Base-by-base conservation (phyloP, 2,113 vertebrate genomes). In the Recurvirostra avosetta region DNA sequence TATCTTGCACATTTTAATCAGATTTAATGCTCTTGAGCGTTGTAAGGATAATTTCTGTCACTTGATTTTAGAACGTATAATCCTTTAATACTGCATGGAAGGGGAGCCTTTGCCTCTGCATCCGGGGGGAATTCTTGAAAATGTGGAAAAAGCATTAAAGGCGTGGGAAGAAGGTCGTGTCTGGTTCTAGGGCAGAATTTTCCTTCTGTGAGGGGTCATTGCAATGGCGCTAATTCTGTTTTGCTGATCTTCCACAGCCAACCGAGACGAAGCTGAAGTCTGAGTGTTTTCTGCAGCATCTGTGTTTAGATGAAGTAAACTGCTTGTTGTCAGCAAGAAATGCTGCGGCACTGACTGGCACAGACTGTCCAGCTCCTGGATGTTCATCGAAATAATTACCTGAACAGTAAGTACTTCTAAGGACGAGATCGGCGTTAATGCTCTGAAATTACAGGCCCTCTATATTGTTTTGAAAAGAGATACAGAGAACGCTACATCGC, bases 231-330 rank as follows among this genome's bases (percentile, higher is more conserved):
- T 55, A 47, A 25, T 40, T 68, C n/a, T 53, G 56, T 49, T 71
- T 38, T 4, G 1, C 15, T 77, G 65, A 27, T 62, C 59, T 73
- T 49, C 70, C 4, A 26, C 1, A 1, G 56, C 30, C 70, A 83
- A 8, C 34, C 1, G 3, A 36, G 38, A 92, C 93, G 92, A 91
- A 86, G 41, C 79, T 97, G 92, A 97, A 55, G 62, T 10, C 61
- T 25, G 96, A 74, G 9, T 96, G 95, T 2, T 96, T 97, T 47
- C 91, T 97, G 78, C 97, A 97, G 90, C 93, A 71, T 65, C 92
- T 97, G 20, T 74, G 26, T 34, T 92, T 97, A 70, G 97, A 95
- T 92, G 97, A 94, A 61, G 52, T 58, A 1, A 80, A 89, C 21
- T 85, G 82, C 67, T 65, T 97, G 19, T 15, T 96, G 47, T 97